Evolutionary conservation across 2,888 invertebrate species (phyloP), one percentile per base, ranked within the genome.

Genomic region (Chaetogeoica ovagalla): DNA sequence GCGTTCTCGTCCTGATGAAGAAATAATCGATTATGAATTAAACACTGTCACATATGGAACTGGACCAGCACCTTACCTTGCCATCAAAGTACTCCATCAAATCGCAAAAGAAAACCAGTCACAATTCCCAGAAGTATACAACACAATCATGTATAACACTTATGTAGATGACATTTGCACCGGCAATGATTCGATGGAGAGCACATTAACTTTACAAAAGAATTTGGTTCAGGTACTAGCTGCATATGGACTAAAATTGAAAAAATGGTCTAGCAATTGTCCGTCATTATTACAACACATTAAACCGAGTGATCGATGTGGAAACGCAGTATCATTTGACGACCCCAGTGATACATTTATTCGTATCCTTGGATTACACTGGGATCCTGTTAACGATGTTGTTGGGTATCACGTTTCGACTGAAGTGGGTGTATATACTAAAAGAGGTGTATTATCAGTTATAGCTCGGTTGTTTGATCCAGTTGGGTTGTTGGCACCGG

Each of bases 31-130:
- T 0, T 84, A 79, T 63, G 81, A 83, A 52, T 74, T 84, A 1
- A 69, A 63, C 8, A 83, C n/a, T n/a, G n/a, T n/a, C n/a, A n/a
- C n/a, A n/a, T n/a, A n/a, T n/a, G n/a, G n/a, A n/a, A n/a, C n/a
- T 83, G 1, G 84, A 84, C 83, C 83, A 23, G 83, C 83, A 11
- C 84, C 84, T 11, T 84, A 70, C 66, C 65, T 83, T 8, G 83
- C 85, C 7, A 81, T 82, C 17, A 59, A 83, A 63, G 82, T 82
- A n/a, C 63, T 84, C 5, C 81, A 83, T 60, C 83, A 84, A 70
- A 74, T 85, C n/a, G 83, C 83, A 2, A 17, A 70, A 0, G 82
- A 83, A 52, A 83, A 83, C 57, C 63, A 81, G 39, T 43, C 63
- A 7, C 59, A n/a, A 1, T 83, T 75, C 72, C 84, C 84, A 7